Conservation (phyloP, 2,888 invertebrate species). For the Hydrotaea cyrtoneurina region DNA sequence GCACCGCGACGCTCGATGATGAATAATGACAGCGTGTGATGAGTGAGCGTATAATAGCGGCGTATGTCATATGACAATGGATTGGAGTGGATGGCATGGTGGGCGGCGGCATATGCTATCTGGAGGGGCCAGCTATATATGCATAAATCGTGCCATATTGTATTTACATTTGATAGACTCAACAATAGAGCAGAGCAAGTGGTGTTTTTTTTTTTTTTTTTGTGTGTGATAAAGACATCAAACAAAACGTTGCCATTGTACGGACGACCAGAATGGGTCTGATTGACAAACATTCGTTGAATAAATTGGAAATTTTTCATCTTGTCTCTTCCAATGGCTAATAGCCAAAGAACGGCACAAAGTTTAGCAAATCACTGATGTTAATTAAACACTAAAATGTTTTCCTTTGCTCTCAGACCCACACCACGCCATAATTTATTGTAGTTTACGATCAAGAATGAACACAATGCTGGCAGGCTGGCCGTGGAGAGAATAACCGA, state of each 20-base stretch:
- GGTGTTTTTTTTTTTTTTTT: too few relatives aligned
- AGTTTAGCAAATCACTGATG: constrained; percentile 34
- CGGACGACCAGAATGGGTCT: constrained; percentile 15
- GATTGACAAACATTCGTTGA: constrained; percentile 47
- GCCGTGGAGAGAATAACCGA: constrained; percentile 38
- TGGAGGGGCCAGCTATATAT: neutral
- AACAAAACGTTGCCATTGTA: constrained; percentile 24
- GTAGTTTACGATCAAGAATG: neutral
- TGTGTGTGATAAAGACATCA: constrained; percentile 51
- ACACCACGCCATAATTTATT: constrained; percentile 16
- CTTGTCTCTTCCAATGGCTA: neutral
- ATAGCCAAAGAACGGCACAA: constrained; percentile 17
- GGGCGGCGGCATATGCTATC: constrained; percentile 58
- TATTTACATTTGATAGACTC: constrained; percentile 49
- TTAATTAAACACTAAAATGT: constrained; percentile 24
- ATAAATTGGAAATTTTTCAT: constrained; percentile 26
- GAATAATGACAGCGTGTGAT: constrained; percentile 62
- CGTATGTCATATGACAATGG: too few relatives aligned
- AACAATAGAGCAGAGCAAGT: constrained; percentile 41
- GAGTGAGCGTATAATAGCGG: constrained; percentile 54
- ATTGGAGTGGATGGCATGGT: neutral
- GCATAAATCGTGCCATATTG: constrained; percentile 60
- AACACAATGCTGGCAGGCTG: constrained; percentile 2
- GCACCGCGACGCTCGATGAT: constrained; percentile 27
- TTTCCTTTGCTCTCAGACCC: constrained; percentile 15